Percentiles rank a stretch among this genome's conserved stretches.
These are phyloP conservation scores for Helicorthomorpha holstii DNA, from an alignment of 1,140 invertebrate species.

Conservation along the genomic window DNA sequence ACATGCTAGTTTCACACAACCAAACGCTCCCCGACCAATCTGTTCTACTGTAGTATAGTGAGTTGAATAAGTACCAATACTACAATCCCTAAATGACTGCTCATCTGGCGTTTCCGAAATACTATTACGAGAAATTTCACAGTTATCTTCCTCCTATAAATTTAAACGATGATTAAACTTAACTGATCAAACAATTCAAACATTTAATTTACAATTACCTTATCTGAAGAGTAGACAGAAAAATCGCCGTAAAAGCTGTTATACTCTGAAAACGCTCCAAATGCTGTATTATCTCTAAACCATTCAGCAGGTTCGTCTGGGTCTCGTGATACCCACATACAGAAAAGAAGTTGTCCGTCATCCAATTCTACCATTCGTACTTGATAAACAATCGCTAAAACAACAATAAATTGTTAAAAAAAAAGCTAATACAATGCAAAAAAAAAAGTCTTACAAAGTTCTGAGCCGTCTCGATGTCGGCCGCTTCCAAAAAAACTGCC, in stretches of 20 bases:
- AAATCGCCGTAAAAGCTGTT: constrained; percentile 26
- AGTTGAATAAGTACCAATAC: constrained; percentile 38
- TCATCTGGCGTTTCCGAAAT: neutral
- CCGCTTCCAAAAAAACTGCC: constrained; percentile 17
- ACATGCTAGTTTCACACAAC: constrained; percentile 48
- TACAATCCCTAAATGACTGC: constrained; percentile 27
- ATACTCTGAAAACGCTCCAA: constrained; percentile 30
- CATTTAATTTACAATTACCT: constrained; percentile 13
- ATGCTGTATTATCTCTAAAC: constrained; percentile 20
- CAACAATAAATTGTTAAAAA: neutral
- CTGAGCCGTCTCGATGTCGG: constrained; percentile 17
- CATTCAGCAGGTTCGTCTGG: constrained; percentile 25
- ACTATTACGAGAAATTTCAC: too few species aligned
- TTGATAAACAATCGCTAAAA: constrained; percentile 26
- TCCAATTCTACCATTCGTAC: constrained; percentile 24
- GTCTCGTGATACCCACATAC: constrained; percentile 35
- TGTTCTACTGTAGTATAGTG: constrained; percentile 48
- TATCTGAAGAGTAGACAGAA: constrained; percentile 19
- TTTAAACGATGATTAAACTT: too few species aligned
- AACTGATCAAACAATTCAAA: neutral
- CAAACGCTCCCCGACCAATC: constrained; percentile 58
- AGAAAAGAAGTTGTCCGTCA: constrained; percentile 26
- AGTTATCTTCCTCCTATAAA: too few species aligned
- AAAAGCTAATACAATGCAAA: neutral
- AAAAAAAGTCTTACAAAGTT: constrained; percentile 14